These are phyloP conservation scores for Cephalopachus bancanus DNA, from an alignment of 2,797 vertebrate genomes.

Conservation along the genomic window DNA sequence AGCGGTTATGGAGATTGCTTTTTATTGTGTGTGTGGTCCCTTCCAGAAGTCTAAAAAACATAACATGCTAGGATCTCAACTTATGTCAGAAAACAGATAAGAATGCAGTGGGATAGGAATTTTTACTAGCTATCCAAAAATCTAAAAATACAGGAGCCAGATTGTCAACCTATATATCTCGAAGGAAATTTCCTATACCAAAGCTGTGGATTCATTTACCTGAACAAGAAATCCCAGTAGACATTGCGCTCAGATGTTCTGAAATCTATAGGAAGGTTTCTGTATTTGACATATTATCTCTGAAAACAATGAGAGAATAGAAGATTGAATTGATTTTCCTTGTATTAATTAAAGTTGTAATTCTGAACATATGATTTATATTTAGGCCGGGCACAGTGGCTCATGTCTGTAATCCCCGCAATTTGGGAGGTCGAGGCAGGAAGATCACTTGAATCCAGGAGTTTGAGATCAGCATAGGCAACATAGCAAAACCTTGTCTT, in stretches of 20 bases:
- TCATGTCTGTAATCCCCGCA: no score
- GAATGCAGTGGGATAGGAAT: not conserved
- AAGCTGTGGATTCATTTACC: not conserved
- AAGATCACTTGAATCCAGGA: no score
- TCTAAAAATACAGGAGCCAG: not conserved
- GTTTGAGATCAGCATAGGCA: no score
- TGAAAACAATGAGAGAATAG: constrained; percentile 16
- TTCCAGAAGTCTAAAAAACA: constrained; percentile 24
- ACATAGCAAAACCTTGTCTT: no score
- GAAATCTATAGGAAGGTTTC: not conserved
- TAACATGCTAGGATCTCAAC: not conserved
- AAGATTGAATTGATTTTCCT: not conserved
- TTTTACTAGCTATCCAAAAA: not conserved
- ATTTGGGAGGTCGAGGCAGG: no score
- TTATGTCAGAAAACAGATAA: constrained; percentile 51
- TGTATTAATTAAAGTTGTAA: constrained; percentile 1
- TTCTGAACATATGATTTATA: not conserved
- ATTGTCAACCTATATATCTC: not conserved
- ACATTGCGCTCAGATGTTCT: not conserved
- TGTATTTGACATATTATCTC: not conserved
- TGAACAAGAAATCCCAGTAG: not conserved
- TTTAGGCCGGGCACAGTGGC: not conserved
- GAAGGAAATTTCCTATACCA: not conserved
- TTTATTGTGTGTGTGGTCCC: not conserved
- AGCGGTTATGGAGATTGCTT: not conserved